A percentile compares a stretch with the other conserved stretches of the same genome.
These are phyloP conservation scores for Hanleya hanleyi DNA, from an alignment of 2,888 invertebrate species.

Conservation along the genomic window DNA sequence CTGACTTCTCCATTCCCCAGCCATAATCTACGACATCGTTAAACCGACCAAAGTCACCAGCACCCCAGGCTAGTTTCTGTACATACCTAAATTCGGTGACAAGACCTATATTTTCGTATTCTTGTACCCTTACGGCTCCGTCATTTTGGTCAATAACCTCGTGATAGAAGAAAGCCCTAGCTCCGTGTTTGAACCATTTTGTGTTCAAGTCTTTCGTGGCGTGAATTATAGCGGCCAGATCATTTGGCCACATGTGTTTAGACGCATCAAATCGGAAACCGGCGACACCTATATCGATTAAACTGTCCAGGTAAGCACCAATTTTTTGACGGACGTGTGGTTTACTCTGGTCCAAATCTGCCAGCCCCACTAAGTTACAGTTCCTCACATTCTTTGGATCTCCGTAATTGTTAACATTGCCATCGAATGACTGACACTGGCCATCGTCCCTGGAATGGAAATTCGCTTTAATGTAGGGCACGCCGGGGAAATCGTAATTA, in stretches of 20 bases:
- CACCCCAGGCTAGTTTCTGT: constrained; percentile 43
- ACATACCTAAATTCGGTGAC: constrained; percentile 85
- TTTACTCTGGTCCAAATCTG: constrained; percentile 83
- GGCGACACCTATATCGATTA: constrained; percentile 41
- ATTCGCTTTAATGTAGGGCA: constrained; percentile 76
- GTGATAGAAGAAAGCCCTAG: constrained; percentile 36
- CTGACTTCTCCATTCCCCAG: constrained; percentile 35
- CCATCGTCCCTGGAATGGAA: constrained; percentile 76
- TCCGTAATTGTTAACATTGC: constrained; percentile 60
- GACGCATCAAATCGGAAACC: constrained; percentile 43
- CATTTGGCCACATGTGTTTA: constrained; percentile 48
- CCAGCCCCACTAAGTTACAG: constrained; percentile 83
- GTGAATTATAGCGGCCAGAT: constrained; percentile 30
- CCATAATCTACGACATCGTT: not conserved
- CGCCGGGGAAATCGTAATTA: constrained; percentile 70
- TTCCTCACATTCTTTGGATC: constrained; percentile 77
- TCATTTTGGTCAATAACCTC: constrained; percentile 44
- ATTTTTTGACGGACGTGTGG: constrained; percentile 34
- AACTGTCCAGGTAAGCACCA: constrained; percentile 34
- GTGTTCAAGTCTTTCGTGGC: constrained; percentile 22
- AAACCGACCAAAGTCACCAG: not conserved
- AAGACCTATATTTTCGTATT: constrained; percentile 60
- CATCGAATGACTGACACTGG: constrained; percentile 76
- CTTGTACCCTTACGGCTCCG: constrained; percentile 37
- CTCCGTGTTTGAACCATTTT: constrained; percentile 29